A percentile compares a stretch with the other conserved stretches of the same genome.
Evolutionary conservation across 2,888 invertebrate species (phyloP).

Genomic region (Trilocha varians): DNA sequence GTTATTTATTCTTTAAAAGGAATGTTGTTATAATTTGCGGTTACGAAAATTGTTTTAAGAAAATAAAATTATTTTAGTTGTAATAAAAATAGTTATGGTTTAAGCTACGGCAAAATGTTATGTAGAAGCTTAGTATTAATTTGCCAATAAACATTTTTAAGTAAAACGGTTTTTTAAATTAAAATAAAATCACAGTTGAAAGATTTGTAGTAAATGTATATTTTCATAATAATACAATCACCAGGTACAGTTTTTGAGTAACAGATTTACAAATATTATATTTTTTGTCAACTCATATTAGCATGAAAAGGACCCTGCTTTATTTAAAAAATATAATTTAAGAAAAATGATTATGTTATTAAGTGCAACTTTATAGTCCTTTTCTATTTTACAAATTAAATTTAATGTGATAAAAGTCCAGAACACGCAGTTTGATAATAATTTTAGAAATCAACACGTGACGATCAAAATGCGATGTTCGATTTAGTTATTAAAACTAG

Average conservation of each 20-base stretch:
- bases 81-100: slow-evolving; percentile 33
- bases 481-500: slow-evolving; percentile 8
- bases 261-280: slow-evolving; percentile 57
- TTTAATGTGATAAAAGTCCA: slow-evolving; percentile 37
- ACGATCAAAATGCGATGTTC: slow-evolving; percentile 3
- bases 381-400: slow-evolving; percentile 33
- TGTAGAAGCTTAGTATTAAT: slow-evolving; percentile 47
- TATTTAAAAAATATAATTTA: neutral
- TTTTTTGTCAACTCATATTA: slow-evolving; percentile 44
- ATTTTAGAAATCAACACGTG: slow-evolving; percentile 17
- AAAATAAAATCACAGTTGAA: slow-evolving; percentile 48
- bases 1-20: too few relatives aligned
- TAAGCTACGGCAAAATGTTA: slow-evolving; percentile 30
- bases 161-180: slow-evolving; percentile 12
- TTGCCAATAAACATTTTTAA: slow-evolving; percentile 50
- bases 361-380: neutral
- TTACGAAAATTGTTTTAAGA: too few relatives aligned
- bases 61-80: slow-evolving; percentile 24
- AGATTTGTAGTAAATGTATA: slow-evolving; percentile 73
- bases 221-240: slow-evolving; percentile 69
- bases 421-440: slow-evolving; percentile 24
- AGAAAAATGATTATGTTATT: neutral
- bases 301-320: slow-evolving; percentile 38
- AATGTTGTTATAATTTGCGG: too few relatives aligned
- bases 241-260: slow-evolving; percentile 70